These are phyloP conservation scores for Napeogenes inachia DNA, from an alignment of 2,888 invertebrate species.

Conservation along the genomic window DNA sequence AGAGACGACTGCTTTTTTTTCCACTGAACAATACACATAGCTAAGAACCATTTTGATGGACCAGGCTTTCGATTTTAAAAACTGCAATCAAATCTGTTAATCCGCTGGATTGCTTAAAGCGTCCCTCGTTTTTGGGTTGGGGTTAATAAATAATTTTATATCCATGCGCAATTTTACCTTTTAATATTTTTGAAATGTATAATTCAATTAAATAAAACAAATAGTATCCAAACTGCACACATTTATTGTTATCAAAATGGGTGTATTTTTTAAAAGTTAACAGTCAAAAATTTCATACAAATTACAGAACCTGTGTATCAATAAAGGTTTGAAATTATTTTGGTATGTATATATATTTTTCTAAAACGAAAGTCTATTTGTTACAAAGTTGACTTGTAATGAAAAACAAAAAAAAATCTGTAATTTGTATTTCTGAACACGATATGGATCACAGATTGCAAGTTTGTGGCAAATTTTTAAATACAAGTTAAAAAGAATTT, in stretches of 20 bases:
- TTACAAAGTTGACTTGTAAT: not conserved
- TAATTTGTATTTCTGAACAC: constrained; percentile 15
- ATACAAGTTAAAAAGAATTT: not conserved
- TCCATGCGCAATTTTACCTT: too few relatives aligned
- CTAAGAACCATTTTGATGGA: too few relatives aligned
- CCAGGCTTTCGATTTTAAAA: too few relatives aligned
- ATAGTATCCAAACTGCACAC: constrained; percentile 49
- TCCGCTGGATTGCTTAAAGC: too few relatives aligned
- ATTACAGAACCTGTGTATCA: not conserved
- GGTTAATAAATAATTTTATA: too few relatives aligned
- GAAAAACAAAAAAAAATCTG: not conserved
- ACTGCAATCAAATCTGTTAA: too few relatives aligned
- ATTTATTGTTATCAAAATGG: constrained; percentile 53
- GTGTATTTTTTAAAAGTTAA: constrained; percentile 18
- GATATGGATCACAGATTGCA: constrained; percentile 14
- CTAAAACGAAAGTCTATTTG: too few relatives aligned
- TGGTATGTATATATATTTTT: not conserved
- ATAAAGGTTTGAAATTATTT: not conserved
- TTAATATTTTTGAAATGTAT: too few relatives aligned
- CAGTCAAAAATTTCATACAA: constrained; percentile 4
- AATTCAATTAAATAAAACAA: constrained; percentile 33
- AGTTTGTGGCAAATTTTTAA: constrained; percentile 4
- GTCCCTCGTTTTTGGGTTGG: too few relatives aligned
- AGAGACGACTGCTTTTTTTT: too few relatives aligned
- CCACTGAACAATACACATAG: too few relatives aligned